Evolutionary conservation across 2,797 vertebrate species (phyloP).

Genomic region (Phoebastria nigripes): DNA sequence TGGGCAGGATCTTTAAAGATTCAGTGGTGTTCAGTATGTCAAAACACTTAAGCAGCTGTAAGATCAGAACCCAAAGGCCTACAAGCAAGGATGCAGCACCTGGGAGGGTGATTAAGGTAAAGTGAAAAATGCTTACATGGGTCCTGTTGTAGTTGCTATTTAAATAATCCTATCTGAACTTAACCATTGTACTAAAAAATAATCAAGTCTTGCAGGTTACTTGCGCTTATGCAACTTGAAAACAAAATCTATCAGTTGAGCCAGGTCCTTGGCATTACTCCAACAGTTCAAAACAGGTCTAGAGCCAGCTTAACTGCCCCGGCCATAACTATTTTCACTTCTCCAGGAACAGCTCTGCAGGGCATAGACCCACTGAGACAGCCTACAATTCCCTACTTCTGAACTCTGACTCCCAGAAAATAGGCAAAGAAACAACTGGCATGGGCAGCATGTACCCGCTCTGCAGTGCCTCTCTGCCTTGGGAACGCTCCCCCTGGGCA

Average conservation of each 20-base stretch:
- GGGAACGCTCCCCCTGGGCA: neutral
- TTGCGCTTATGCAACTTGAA: constrained; percentile 14
- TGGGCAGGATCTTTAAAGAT: neutral
- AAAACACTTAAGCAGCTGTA: neutral
- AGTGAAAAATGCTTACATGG: neutral
- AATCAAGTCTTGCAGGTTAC: constrained; percentile 25
- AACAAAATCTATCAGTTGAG: constrained; percentile 56
- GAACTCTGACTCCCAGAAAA: neutral
- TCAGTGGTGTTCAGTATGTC: neutral
- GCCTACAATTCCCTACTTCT: neutral
- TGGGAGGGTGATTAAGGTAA: neutral
- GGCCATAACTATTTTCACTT: constrained; percentile 14
- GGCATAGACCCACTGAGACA: neutral
- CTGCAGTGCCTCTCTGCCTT: neutral
- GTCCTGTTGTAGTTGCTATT: neutral
- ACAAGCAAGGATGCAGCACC: neutral
- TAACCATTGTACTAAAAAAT: neutral
- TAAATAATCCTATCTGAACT: constrained; percentile 29
- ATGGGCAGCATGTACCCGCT: neutral
- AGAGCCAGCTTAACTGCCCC: constrained; percentile 29
- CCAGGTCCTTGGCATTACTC: constrained; percentile 41
- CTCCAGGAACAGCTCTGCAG: neutral
- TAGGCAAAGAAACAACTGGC: neutral
- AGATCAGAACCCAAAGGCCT: neutral
- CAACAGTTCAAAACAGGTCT: neutral